Evolutionary conservation across 2,797 vertebrate genomes (phyloP), one percentile per base, ranked within the genome.

Genomic region (Onychomys torridus): DNA sequence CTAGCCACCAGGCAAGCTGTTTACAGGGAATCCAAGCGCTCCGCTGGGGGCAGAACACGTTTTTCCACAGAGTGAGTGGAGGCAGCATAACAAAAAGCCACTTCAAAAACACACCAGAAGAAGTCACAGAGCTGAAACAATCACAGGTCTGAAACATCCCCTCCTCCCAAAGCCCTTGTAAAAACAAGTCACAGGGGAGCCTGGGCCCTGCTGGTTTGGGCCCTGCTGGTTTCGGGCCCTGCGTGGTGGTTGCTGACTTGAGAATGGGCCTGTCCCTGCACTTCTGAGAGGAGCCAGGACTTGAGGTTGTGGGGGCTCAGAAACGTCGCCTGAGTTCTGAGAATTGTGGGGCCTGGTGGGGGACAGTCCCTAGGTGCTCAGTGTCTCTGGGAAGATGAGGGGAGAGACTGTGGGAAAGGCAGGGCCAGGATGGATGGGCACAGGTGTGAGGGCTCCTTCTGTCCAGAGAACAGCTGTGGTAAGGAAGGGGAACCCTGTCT

Each of bases 31-130:
- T 97, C 75, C 55, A 65, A 89, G 59, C 0, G 27, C 59, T 81
- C 40, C 2, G 69, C 0, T 3, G 77, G 52, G 73, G 71, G 85
- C 52, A 67, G 79, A 82, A 32, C 7, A 17, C 69, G 73, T 90
- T 98, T 98, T 98, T 97, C 97, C 96, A 78, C 97, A 2, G 87
- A 96, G 83, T 19, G 40, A 81, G 1, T 81, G 9, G 19, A 78
- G 90, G 59, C 0, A 23, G 89, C 97, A 96, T 95, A 98, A 25
- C 95, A 92, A 97, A 96, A 98, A 98, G 98, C 98, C 98, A 98
- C 98, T 98, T 98, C 98, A 98, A 98, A 98, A 98, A 98, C 97
- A 98, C 77, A 81, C 49, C 93, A 93, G 96, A 96, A 96, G 97
- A 97, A 98, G 73, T 89, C 96, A 97, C 59, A 96, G 94, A 96